Conservation (phyloP, 53 echinoderm and acorn worm species). For the Hippasteria phrygiana region DNA sequence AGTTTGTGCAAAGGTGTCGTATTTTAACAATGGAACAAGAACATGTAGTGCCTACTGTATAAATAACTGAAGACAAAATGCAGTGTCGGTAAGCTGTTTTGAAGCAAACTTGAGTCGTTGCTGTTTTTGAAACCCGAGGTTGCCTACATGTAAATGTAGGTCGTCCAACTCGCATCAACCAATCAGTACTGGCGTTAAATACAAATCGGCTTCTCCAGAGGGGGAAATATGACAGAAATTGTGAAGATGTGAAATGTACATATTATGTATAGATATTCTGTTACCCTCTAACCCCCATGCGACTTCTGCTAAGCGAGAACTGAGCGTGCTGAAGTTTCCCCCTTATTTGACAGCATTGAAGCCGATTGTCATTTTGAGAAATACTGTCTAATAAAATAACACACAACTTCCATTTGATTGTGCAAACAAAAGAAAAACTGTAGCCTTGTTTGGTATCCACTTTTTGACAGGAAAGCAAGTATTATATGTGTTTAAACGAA, state of each 20-base stretch:
- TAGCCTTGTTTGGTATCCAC: conserved; percentile 59
- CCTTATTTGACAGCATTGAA: conserved; percentile 49
- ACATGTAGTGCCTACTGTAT: conserved; percentile 48
- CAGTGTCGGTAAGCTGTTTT: background rate
- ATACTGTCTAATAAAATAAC: conserved; percentile 45
- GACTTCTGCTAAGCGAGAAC: conserved; percentile 26
- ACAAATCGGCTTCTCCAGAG: conserved; percentile 17
- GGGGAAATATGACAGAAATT: background rate
- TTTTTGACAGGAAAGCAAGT: conserved; percentile 68
- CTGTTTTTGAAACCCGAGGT: conserved; percentile 2
- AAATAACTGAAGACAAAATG: conserved; percentile 12
- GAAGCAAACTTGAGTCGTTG: background rate
- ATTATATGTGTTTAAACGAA: conserved; percentile 62
- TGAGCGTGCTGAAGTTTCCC: conserved; percentile 14
- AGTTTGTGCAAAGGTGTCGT: conserved; percentile 49
- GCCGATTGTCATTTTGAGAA: conserved; percentile 47
- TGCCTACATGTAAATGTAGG: background rate
- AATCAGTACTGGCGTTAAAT: conserved; percentile 56
- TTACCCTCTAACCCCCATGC: conserved; percentile 36
- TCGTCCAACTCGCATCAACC: background rate
- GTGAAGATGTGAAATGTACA: conserved; percentile 19
- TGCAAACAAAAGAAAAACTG: conserved; percentile 53
- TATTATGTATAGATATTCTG: conserved; percentile 37
- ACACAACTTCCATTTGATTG: conserved; percentile 67
- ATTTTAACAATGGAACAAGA: conserved; percentile 9